Conservation (phyloP, 1,140 invertebrate genomes). For the Sesamia nonagrioides region DNA sequence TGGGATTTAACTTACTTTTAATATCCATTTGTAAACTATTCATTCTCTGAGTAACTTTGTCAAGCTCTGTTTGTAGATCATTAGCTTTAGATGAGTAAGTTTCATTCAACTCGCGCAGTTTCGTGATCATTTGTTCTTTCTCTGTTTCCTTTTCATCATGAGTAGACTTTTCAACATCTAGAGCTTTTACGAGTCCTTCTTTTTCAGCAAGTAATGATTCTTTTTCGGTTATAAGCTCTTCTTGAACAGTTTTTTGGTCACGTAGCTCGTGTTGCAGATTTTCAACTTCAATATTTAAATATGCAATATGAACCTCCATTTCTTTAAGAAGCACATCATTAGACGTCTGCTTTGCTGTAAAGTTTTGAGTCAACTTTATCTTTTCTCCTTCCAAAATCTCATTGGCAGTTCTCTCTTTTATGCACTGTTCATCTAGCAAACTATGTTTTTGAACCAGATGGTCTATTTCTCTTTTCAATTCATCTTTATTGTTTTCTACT, state of each 20-base stretch:
- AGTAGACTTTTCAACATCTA: conserved; percentile 53
- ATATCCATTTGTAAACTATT: conserved; percentile 57
- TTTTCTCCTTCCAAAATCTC: conserved; percentile 4
- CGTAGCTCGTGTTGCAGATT: conserved; percentile 17
- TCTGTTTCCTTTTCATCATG: conserved; percentile 54
- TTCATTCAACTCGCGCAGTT: conserved; percentile 52
- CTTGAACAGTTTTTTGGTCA: conserved; percentile 38
- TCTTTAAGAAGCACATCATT: conserved; percentile 22
- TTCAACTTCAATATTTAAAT: conserved; percentile 7
- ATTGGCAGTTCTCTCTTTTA: background rate
- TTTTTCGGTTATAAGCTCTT: conserved; percentile 55
- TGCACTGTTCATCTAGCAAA: conserved; percentile 5
- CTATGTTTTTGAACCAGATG: conserved; percentile 18
- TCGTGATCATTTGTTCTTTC: conserved; percentile 42
- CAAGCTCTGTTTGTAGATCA: conserved; percentile 56
- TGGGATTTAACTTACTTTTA: conserved; percentile 58
- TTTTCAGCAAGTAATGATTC: conserved; percentile 55
- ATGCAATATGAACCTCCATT: background rate
- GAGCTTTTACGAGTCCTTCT: conserved; percentile 48
- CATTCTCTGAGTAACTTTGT: conserved; percentile 50
- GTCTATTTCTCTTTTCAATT: conserved; percentile 41
- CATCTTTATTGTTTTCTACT: conserved; percentile 31
- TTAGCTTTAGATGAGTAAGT: conserved; percentile 52
- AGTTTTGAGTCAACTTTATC: background rate
- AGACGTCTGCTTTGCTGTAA: background rate